Percentiles rank a stretch among this genome's conserved stretches.
Evolutionary conservation across 2,888 invertebrate species (phyloP).

Genomic region (Phengaris alcon): DNA sequence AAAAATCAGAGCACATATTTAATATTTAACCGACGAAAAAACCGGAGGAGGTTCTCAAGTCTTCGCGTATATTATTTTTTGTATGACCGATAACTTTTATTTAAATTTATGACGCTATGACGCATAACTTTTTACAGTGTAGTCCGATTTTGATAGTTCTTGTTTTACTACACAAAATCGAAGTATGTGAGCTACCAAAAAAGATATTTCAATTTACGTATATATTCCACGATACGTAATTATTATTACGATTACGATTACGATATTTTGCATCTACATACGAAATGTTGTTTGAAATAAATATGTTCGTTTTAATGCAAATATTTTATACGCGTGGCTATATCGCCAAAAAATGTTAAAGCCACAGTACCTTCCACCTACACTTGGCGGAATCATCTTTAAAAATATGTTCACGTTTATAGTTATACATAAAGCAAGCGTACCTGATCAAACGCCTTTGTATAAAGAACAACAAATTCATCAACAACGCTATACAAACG

Average conservation of each 20-base stretch:
- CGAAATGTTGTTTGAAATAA: background rate
- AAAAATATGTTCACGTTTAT: background rate
- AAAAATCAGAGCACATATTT: too few species aligned
- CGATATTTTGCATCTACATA: background rate
- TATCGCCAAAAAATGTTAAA: slow-evolving; percentile 5
- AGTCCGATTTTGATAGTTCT: background rate
- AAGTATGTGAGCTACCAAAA: background rate
- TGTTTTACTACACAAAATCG: background rate
- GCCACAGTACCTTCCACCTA: background rate
- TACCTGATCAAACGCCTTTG: background rate
- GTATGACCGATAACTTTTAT: too few species aligned
- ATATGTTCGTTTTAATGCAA: background rate
- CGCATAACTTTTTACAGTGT: too few species aligned
- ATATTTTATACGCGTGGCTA: background rate
- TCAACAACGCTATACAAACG: too few species aligned
- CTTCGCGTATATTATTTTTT: too few species aligned
- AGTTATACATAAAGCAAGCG: background rate
- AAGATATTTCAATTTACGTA: background rate
- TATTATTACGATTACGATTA: too few species aligned
- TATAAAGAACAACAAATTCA: too few species aligned
- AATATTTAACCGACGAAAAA: too few species aligned
- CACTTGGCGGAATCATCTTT: background rate
- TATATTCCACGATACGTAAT: too few species aligned
- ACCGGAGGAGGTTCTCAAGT: too few species aligned
- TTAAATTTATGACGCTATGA: too few species aligned